Evolutionary conservation across 2,113 vertebrate genomes (phyloP).

Genomic region (Tachuris rubrigastra): DNA sequence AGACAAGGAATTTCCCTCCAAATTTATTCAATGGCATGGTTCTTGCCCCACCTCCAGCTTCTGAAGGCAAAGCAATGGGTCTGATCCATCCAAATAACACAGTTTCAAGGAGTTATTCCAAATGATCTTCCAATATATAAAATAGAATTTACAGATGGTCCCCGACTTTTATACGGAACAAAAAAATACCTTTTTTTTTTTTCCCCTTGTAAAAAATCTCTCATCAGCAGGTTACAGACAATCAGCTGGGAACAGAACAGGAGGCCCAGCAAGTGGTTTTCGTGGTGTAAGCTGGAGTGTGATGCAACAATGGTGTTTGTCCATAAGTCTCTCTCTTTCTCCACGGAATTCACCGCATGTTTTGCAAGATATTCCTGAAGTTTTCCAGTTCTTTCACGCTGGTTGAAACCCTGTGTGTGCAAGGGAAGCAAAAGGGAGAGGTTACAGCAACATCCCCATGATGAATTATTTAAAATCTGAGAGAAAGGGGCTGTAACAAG

Average conservation of each 20-base stretch:
- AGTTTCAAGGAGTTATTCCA: background rate
- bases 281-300: background rate
- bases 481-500: background rate
- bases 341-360: conserved; percentile 49
- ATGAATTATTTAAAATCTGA: background rate
- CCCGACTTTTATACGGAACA: background rate
- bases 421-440: background rate
- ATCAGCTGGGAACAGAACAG: background rate
- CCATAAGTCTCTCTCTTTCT: background rate
- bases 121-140: background rate
- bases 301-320: accelerated
- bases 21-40: background rate
- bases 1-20: background rate
- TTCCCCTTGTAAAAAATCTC: background rate
- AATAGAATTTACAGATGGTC: background rate
- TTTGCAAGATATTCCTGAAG: conserved; percentile 80
- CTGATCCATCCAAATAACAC: background rate
- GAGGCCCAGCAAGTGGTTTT: background rate
- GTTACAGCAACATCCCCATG: accelerated
- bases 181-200: background rate
- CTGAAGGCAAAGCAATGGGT: background rate
- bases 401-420: conserved; percentile 84
- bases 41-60: background rate
- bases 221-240: conserved; percentile 24
- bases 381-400: conserved; percentile 90